Conservation (phyloP, 2,888 invertebrate species). For the Beris chalybata region DNA sequence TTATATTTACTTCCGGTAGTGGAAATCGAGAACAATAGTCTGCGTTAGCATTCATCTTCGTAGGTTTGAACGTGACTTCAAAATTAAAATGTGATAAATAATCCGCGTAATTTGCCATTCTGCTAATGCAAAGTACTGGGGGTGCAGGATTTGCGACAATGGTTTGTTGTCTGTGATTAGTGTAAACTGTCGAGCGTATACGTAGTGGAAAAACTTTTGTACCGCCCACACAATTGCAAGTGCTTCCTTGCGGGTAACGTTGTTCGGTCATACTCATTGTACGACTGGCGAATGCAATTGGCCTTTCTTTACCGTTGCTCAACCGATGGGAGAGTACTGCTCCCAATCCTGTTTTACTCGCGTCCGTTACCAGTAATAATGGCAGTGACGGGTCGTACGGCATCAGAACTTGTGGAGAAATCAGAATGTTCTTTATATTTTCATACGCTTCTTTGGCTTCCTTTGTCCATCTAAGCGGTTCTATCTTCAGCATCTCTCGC, state of each 20-base stretch:
- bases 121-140: slow-evolving; percentile 29
- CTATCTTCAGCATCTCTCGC: slow-evolving; percentile 1
- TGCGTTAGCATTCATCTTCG: slow-evolving; percentile 18
- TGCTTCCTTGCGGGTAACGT: slow-evolving; percentile 34
- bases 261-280: slow-evolving; percentile 20
- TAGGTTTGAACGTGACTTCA: slow-evolving; percentile 5
- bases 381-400: slow-evolving; percentile 35
- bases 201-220: slow-evolving; percentile 32
- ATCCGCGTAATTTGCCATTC: slow-evolving; percentile 24
- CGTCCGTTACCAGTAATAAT: slow-evolving; percentile 37
- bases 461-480: not conserved
- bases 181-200: slow-evolving; percentile 30
- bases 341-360: slow-evolving; percentile 32
- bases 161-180: slow-evolving; percentile 10
- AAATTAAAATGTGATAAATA: slow-evolving; percentile 15
- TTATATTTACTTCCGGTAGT: not conserved
- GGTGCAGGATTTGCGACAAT: slow-evolving; percentile 11
- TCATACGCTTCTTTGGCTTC: not conserved
- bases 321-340: slow-evolving; percentile 36
- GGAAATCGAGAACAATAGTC: slow-evolving; percentile 19
- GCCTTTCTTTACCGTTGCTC: slow-evolving; percentile 31
- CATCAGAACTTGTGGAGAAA: slow-evolving; percentile 34
- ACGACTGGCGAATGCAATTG: slow-evolving; percentile 32
- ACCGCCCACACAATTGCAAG: slow-evolving; percentile 35
- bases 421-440: slow-evolving; percentile 14